Percentiles rank a stretch among this genome's conserved stretches.
These are phyloP conservation scores for Sciurus vulgaris DNA, from an alignment of 2,797 vertebrate genomes.

Conservation along the genomic window DNA sequence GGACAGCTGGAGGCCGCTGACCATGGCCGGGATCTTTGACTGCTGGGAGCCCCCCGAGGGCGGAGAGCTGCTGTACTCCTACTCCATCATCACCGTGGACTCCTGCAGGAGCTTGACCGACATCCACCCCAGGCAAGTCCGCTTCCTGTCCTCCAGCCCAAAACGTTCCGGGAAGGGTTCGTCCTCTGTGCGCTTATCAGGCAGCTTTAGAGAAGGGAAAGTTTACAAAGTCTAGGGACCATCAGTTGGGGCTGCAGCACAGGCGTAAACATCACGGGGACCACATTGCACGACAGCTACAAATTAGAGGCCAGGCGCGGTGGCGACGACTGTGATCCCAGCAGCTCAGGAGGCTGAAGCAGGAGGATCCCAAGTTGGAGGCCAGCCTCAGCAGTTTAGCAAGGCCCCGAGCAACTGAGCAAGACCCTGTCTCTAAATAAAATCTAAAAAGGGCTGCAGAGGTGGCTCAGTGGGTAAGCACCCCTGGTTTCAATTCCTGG, in stretches of 20 bases:
- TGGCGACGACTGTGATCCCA: too few relatives aligned
- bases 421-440: too few relatives aligned
- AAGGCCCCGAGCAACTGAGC: too few relatives aligned
- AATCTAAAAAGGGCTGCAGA: too few relatives aligned
- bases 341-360: too few relatives aligned
- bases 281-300: too few relatives aligned
- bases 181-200: neutral
- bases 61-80: constrained; percentile 93
- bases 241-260: neutral
- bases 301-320: too few relatives aligned
- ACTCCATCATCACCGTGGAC: constrained; percentile 95
- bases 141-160: neutral
- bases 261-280: too few relatives aligned
- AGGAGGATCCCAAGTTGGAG: too few relatives aligned
- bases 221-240: neutral
- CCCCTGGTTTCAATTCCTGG: too few relatives aligned
- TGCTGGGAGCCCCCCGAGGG: constrained; percentile 94
- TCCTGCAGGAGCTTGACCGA: constrained; percentile 91
- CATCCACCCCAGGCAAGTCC: constrained; percentile 94
- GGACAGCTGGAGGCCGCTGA: constrained; percentile 93
- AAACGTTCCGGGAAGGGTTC: neutral
- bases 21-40: constrained; percentile 98
- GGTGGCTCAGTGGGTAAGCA: too few relatives aligned
- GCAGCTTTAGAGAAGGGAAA: neutral
- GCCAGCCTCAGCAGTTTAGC: too few relatives aligned